Evolutionary conservation across 2,113 vertebrate species (phyloP).

Genomic region (Saccopteryx bilineata): DNA sequence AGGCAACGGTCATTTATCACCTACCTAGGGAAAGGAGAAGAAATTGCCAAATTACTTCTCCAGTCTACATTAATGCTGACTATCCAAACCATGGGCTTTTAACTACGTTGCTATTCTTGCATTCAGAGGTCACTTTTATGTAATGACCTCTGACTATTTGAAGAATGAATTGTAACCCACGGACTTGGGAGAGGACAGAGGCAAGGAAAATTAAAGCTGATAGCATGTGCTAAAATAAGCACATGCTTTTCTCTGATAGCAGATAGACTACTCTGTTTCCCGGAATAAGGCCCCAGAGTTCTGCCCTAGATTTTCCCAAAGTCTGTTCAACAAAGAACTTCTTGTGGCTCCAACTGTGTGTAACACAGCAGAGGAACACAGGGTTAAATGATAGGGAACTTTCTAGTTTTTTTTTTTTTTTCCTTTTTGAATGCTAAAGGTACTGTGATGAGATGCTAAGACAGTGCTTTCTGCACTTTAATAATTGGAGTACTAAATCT

Average conservation of each 20-base stretch:
- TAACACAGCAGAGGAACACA: neutral
- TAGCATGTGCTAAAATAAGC: slow-evolving; percentile 65
- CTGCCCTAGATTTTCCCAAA: slow-evolving; percentile 39
- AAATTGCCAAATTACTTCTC: slow-evolving; percentile 50
- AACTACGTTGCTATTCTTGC: slow-evolving; percentile 63
- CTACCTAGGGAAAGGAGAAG: slow-evolving; percentile 46
- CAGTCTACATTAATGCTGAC: slow-evolving; percentile 25
- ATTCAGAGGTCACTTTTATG: slow-evolving; percentile 66
- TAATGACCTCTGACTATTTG: slow-evolving; percentile 55
- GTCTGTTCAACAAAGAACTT: neutral
- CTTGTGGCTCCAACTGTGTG: neutral
- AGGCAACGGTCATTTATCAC: slow-evolving; percentile 75
- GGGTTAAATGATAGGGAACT: neutral
- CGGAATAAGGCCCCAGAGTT: slow-evolving; percentile 1
- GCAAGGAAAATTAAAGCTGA: slow-evolving; percentile 62
- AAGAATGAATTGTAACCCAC: slow-evolving; percentile 61
- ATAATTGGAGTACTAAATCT: neutral
- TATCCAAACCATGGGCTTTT: slow-evolving; percentile 59
- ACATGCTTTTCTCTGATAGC: slow-evolving; percentile 48
- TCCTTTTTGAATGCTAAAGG: neutral
- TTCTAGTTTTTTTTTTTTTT: neutral
- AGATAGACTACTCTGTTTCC: neutral
- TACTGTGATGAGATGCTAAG: neutral
- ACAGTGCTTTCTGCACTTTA: neutral
- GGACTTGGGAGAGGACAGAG: neutral